phyloP scores from a whole-genome alignment of 1,140 invertebrate genomes.

The Lasioglossum albipes region DNA sequence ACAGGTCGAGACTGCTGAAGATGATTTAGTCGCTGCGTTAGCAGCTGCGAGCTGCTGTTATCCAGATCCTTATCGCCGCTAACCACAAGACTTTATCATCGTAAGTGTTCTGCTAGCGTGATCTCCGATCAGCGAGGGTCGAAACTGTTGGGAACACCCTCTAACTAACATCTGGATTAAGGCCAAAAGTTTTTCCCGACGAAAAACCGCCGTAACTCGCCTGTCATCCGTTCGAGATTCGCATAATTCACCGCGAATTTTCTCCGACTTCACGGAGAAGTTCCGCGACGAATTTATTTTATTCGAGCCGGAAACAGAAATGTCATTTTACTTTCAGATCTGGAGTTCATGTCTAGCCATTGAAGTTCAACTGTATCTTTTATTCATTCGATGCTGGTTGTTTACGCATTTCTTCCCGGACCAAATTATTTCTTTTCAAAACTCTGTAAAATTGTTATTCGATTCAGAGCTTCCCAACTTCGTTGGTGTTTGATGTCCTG shows the following conservation, averaged over 20 bases:
- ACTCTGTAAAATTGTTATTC: no score
- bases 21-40: no score
- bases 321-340: no score
- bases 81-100: slow-evolving; percentile 1
- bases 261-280: background rate
- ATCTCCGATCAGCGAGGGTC: background rate
- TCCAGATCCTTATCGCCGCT: background rate
- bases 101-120: slow-evolving; percentile 1
- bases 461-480: no score
- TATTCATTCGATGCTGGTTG: no score
- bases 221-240: background rate
- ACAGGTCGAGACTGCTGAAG: background rate
- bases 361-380: no score
- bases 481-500: no score
- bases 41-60: background rate
- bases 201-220: slow-evolving; percentile 1
- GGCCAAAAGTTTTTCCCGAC: background rate
- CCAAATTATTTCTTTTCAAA: no score
- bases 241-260: background rate
- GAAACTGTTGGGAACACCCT: background rate
- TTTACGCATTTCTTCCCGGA: no score
- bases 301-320: no score
- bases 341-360: no score
- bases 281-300: no score
- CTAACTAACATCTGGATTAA: background rate